Percentiles rank a stretch among this genome's conserved stretches.
Evolutionary conservation across 2,113 vertebrate genomes (phyloP).

Genomic region (Thryonomys swinderianus): DNA sequence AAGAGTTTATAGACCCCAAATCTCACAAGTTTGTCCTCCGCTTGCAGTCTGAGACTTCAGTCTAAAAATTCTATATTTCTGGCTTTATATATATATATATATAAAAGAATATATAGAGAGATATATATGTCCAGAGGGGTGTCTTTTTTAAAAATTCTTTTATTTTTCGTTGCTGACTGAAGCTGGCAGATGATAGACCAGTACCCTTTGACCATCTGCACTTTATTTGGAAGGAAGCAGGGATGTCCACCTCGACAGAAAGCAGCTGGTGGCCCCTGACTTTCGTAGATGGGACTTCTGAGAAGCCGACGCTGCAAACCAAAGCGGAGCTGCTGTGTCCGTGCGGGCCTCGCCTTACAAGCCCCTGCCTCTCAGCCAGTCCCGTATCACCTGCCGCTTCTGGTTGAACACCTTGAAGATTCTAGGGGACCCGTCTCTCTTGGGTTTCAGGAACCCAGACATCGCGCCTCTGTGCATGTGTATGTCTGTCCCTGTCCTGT

Average conservation of each 20-base stretch:
- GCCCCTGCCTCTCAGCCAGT: background rate
- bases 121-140: conserved; percentile 48
- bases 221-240: conserved; percentile 85
- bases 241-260: background rate
- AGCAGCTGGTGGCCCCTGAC: background rate
- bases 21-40: conserved; percentile 90
- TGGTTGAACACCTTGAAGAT: background rate
- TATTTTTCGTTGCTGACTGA: conserved; percentile 81
- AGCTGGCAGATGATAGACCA: conserved; percentile 85
- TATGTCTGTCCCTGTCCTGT: background rate
- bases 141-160: conserved; percentile 75
- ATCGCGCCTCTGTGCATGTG: background rate
- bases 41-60: conserved; percentile 89
- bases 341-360: conserved; percentile 73
- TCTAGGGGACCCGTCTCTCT: background rate
- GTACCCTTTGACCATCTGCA: conserved; percentile 87
- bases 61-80: conserved; percentile 80
- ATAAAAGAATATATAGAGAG: conserved; percentile 3
- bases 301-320: conserved; percentile 61
- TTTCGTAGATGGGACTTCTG: conserved; percentile 57
- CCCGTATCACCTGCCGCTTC: background rate
- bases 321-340: conserved; percentile 63
- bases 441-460: conserved; percentile 18
- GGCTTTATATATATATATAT: conserved; percentile 60
- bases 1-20: conserved; percentile 90